Conservation (phyloP, 1,140 invertebrate genomes). For the Melanaphis sacchari region DNA sequence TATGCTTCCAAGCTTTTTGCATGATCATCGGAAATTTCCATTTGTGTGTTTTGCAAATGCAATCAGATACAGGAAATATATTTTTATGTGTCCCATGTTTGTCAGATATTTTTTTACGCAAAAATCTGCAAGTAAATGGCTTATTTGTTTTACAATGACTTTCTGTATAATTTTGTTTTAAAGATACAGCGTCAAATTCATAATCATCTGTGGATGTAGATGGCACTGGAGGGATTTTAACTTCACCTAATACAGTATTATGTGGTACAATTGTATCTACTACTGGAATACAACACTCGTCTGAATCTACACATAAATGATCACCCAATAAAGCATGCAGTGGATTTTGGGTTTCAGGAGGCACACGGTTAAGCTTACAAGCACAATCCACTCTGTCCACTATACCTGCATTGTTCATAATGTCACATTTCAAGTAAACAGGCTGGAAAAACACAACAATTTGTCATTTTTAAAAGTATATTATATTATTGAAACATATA, state of each 20-base stretch:
- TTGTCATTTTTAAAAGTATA: neutral
- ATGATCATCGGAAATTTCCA: slow-evolving; percentile 45
- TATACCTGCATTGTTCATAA: slow-evolving; percentile 79
- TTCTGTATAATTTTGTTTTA: neutral
- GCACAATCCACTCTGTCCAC: slow-evolving; percentile 65
- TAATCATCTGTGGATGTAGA: neutral
- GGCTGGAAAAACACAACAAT: slow-evolving; percentile 71
- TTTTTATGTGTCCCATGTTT: slow-evolving; percentile 18
- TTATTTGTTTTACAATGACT: slow-evolving; percentile 8
- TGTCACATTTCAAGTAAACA: slow-evolving; percentile 77
- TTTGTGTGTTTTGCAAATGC: slow-evolving; percentile 37
- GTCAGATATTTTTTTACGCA: slow-evolving; percentile 41
- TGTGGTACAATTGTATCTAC: slow-evolving; percentile 34
- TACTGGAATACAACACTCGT: slow-evolving; percentile 31
- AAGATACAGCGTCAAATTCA: neutral
- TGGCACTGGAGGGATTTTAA: neutral
- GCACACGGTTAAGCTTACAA: slow-evolving; percentile 55
- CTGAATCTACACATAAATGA: slow-evolving; percentile 34
- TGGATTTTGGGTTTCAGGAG: slow-evolving; percentile 42
- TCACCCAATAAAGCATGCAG: slow-evolving; percentile 47
- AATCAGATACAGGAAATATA: neutral
- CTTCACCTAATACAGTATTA: slow-evolving; percentile 40
- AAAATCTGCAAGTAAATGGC: neutral
- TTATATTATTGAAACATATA: neutral
- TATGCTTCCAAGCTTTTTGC: slow-evolving; percentile 54